Base-by-base conservation (phyloP, 2,888 invertebrate species). In the Tribolium freemani region DNA sequence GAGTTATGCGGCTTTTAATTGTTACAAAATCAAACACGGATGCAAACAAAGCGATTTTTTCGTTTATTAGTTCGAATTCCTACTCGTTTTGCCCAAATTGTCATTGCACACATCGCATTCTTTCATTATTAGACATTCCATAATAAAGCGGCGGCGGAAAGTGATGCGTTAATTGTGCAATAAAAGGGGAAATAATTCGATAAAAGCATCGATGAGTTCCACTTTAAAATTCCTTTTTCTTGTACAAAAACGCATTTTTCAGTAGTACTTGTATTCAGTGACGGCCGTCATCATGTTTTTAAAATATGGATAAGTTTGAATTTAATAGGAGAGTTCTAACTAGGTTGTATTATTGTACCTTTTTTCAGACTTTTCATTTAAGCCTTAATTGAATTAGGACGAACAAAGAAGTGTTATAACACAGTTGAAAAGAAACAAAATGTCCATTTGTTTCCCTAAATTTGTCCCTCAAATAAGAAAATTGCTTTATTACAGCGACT, bases 401-500 rank as follows among this genome's bases (percentile, higher is more conserved):
- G 46, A 48, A 56, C 56, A 67, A 67, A 57, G 57, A 67, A 57
- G 57, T 50, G 67, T 57, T 67, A 67, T 67, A 67, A 67, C 48
- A 57, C 57, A 58, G 60, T 45, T 68, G 51, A 68, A 61, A 68
- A 53, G 72, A 68, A 61, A 72, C 72, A 68, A 68, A 72, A 72
- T 69, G 72, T 72, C 13, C 68, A 72, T 72, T 72, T 68, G 72
- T 50, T 71, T 69, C 45, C 72, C 54, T 69, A 61, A 72, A 72
- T 69, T 72, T 63, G 72, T 69, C 68, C 54, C 69, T 31, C 51
- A 69, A 69, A 72, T 69, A 38, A 68, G 68, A 68, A 68, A 72
- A 68, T 72, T 61, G 68, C 68, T 72, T 72, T 72, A 68, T 72
- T 63, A 61, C 63, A 30, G 71, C 68, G 64, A 57, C 50, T 45